phyloP scores from a whole-genome alignment of 1,140 invertebrate genomes.

The Pinna nobilis region DNA sequence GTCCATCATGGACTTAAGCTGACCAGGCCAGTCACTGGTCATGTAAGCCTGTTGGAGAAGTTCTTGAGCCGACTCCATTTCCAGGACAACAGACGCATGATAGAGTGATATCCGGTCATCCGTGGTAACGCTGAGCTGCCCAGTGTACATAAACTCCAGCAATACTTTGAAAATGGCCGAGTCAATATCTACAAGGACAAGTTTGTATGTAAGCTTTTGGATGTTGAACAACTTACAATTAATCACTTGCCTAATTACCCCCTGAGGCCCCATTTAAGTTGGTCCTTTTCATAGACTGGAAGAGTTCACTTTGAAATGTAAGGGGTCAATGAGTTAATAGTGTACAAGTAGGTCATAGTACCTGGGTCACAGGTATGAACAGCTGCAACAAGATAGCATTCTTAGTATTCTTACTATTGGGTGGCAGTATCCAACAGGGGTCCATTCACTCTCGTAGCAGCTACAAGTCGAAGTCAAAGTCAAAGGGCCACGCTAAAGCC shows the following conservation, averaged over 20 bases:
- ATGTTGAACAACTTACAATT: background rate
- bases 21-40: slow-evolving; percentile 4
- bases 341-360: background rate
- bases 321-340: background rate
- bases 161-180: slow-evolving; percentile 13
- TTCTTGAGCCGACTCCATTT: slow-evolving; percentile 10
- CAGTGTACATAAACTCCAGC: slow-evolving; percentile 23
- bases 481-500: no score
- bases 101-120: slow-evolving; percentile 4
- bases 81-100: slow-evolving; percentile 4
- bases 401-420: no score
- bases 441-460: no score
- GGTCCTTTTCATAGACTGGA: no score
- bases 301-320: slow-evolving; percentile 6
- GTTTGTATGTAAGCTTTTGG: background rate
- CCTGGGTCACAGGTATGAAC: background rate
- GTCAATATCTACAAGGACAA: background rate
- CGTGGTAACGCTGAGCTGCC: slow-evolving; percentile 3
- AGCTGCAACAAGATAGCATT: no score
- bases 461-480: no score
- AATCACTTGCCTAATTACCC: background rate
- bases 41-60: slow-evolving; percentile 8
- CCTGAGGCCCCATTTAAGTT: background rate
- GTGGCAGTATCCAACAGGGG: no score
- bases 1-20: background rate